Base-by-base conservation (phyloP, 2,888 invertebrate genomes). In the Tryphoninae sp. region DNA sequence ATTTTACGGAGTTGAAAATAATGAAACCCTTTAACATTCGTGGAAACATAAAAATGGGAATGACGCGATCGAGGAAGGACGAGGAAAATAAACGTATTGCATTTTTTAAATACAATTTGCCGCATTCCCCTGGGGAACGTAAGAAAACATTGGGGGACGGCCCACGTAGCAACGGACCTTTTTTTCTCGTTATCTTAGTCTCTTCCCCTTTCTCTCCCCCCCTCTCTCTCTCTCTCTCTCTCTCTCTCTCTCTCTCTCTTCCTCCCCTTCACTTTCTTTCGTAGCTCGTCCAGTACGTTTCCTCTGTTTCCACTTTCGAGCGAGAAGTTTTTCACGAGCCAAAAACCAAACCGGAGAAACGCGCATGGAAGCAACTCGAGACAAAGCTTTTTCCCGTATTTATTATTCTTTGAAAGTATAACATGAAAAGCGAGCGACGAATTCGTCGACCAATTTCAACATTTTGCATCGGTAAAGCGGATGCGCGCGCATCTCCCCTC, bases 71-170 rank as follows among this genome's bases (percentile, higher is more conserved):
- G 61, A 77, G 26, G 53, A 45, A 76, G 55, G 19, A 42, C 16
- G 61, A 61, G 62, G 76, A 59, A 71, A 81, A 78, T 72, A 73
- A 65, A 45, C 4, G 58, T 78, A 33, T 83, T 83, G 78, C 83
- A 83, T 84, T 85, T 82, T 84, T 84, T 81, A 85, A 84, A 86
- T 81, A 84, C 82, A 85, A 86, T 86, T 84, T 82, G 16, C 75
- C 51, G 73, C 78, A 76, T 78, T 78, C 74, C 33, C 61, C 59
- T 22, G 23, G 74, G 40, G 23, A 77, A 81, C 74, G 67, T 61
- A 71, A 77, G 53, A 55, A 55, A 55, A 55, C 33, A 33, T 33
- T 55, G 19, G 19, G 19, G 71, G 64, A 69, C 49, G 69, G 58
- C 22, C 16, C n/a, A 58, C 42, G 49, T 33, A 64, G 23, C 51